phyloP scores from a whole-genome alignment of 2,888 invertebrate genomes.

The Apantesis nais region DNA sequence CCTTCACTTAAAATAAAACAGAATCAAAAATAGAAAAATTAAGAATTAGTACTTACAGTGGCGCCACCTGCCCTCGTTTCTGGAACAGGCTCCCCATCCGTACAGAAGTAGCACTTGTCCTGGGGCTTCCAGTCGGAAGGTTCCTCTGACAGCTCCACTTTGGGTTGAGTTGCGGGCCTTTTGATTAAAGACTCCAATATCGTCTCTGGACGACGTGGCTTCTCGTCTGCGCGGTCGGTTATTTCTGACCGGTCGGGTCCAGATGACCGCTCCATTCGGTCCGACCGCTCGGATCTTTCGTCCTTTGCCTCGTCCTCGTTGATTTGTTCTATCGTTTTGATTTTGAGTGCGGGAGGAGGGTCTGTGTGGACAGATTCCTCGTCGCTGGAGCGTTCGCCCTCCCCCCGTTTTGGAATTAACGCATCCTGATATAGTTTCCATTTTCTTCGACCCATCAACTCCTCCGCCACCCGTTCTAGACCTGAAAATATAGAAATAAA shows the following conservation, averaged over 20 bases:
- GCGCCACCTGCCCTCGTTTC: conserved; percentile 57
- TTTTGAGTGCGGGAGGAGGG: conserved; percentile 80
- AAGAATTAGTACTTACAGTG: conserved; percentile 57
- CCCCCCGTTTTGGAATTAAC: conserved; percentile 80
- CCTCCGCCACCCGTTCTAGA: conserved; percentile 98
- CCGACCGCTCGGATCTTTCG: conserved; percentile 41
- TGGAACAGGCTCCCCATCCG: conserved; percentile 73
- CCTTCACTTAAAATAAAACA: neutral
- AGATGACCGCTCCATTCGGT: conserved; percentile 13
- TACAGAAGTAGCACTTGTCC: conserved; percentile 94
- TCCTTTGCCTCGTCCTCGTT: conserved; percentile 73
- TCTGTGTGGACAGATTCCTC: conserved; percentile 80
- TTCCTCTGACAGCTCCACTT: conserved; percentile 73
- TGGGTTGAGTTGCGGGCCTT: conserved; percentile 78
- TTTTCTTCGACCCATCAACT: conserved; percentile 98
- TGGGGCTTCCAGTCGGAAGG: conserved; percentile 92
- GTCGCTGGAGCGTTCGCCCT: conserved; percentile 77
- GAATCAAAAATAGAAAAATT: too few species aligned
- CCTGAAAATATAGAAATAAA: conserved; percentile 83
- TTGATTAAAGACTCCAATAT: conserved; percentile 84
- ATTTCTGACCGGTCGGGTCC: conserved; percentile 26
- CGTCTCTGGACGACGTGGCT: conserved; percentile 75
- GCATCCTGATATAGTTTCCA: conserved; percentile 97
- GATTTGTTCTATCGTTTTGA: conserved; percentile 84
- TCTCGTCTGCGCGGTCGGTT: conserved; percentile 36